Percentiles rank a stretch among this genome's conserved stretches.
Evolutionary conservation across 2,888 invertebrate genomes (phyloP).

Genomic region (Callimorpha dominula): DNA sequence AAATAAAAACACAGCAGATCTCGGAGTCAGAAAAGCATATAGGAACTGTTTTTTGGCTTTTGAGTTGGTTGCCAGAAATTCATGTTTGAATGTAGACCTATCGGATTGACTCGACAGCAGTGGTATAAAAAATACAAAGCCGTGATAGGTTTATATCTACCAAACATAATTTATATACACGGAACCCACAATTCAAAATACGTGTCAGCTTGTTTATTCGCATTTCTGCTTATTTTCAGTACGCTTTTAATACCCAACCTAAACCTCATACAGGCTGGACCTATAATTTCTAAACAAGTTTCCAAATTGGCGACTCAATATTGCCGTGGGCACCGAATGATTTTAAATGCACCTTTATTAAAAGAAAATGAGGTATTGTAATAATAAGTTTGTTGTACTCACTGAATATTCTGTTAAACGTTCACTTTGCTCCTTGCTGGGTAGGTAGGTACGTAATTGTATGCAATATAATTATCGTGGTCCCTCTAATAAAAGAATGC

Average conservation of each 20-base stretch:
- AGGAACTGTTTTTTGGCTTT: neutral
- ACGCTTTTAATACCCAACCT: constrained; percentile 59
- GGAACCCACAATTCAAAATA: constrained; percentile 14
- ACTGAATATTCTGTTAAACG: constrained; percentile 45
- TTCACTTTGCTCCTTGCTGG: constrained; percentile 22
- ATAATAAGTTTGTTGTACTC: constrained; percentile 69
- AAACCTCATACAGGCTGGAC: constrained; percentile 73
- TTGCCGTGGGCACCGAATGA: constrained; percentile 72
- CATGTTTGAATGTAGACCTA: neutral
- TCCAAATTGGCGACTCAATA: constrained; percentile 82
- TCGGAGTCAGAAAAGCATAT: neutral
- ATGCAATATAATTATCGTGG: neutral
- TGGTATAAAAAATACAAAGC: neutral
- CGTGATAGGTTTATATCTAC: neutral
- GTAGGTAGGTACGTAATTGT: neutral
- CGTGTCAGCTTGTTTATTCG: constrained; percentile 29
- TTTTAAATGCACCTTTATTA: constrained; percentile 80
- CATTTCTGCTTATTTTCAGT: constrained; percentile 44
- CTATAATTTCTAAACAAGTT: constrained; percentile 87
- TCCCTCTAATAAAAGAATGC: neutral
- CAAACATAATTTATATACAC: neutral
- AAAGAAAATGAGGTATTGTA: constrained; percentile 83
- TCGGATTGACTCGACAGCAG: neutral
- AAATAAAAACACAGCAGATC: neutral
- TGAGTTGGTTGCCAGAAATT: neutral